Percentiles rank a stretch among this genome's conserved stretches.
Evolutionary conservation across 2,888 invertebrate species (phyloP).

Genomic region (Ischnus inquisitorius): DNA sequence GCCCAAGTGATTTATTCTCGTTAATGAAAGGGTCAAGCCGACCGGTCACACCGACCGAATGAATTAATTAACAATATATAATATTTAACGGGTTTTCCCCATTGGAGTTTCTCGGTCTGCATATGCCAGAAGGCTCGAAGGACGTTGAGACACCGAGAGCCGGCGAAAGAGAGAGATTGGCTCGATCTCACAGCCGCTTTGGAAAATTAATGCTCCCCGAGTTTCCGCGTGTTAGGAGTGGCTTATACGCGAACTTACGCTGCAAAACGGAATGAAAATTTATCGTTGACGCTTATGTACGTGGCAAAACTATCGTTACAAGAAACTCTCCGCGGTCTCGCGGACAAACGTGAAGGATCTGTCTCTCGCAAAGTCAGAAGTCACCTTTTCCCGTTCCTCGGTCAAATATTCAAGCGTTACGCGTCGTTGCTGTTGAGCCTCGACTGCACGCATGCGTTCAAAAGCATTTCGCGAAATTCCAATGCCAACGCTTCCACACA

Average conservation of each 20-base stretch:
- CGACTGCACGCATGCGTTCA: constrained; percentile 27
- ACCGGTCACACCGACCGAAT: constrained; percentile 38
- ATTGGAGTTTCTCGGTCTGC: constrained; percentile 11
- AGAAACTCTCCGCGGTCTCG: constrained; percentile 6
- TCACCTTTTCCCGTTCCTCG: constrained; percentile 36
- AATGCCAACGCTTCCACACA: constrained; percentile 11
- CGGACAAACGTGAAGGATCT: constrained; percentile 19
- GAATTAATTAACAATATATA: constrained; percentile 44
- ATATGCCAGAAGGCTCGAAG: constrained; percentile 47
- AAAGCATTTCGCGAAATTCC: constrained; percentile 53
- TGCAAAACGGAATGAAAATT: constrained; percentile 78
- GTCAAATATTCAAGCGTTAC: constrained; percentile 41
- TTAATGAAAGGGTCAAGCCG: constrained; percentile 50
- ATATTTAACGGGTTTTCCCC: constrained; percentile 33
- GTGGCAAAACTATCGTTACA: constrained; percentile 3
- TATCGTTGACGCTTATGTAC: constrained; percentile 72
- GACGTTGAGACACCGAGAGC: constrained; percentile 29
- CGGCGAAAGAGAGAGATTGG: constrained; percentile 9
- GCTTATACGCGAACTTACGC: constrained; percentile 70
- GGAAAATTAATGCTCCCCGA: constrained; percentile 69
- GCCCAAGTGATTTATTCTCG: constrained; percentile 43
- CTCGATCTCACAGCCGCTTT: constrained; percentile 11
- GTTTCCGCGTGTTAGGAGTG: constrained; percentile 78
- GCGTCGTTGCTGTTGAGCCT: constrained; percentile 46
- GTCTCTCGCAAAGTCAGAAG: not conserved